Evolutionary conservation across 2,888 invertebrate genomes (phyloP).

Genomic region (Rotaria sp.): DNA sequence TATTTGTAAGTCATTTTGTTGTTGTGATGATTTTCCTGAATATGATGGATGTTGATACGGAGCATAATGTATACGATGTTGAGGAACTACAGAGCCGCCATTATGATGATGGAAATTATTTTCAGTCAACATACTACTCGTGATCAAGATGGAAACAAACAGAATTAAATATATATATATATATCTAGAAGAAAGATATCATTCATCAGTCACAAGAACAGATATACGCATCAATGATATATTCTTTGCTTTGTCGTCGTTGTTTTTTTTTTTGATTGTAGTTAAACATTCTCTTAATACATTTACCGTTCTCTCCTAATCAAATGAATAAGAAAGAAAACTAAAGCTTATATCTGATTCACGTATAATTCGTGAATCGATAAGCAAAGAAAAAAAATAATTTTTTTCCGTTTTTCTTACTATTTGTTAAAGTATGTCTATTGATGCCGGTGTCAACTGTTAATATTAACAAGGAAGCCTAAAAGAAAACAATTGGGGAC

Average conservation of each 20-base stretch:
- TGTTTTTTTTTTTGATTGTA: not conserved
- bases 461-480: too few relatives aligned
- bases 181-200: not conserved
- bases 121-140: not conserved
- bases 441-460: too few relatives aligned
- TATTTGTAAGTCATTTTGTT: not conserved
- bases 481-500: not conserved
- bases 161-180: too few relatives aligned
- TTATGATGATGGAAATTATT: slow-evolving; percentile 3
- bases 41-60: not conserved
- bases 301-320: not conserved
- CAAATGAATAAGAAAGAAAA: not conserved
- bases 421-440: too few relatives aligned
- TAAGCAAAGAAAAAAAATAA: too few relatives aligned
- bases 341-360: too few relatives aligned
- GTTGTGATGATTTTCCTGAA: not conserved
- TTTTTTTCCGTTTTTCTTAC: too few relatives aligned
- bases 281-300: not conserved
- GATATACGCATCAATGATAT: not conserved
- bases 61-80: not conserved
- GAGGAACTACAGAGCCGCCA: not conserved
- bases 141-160: not conserved
- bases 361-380: too few relatives aligned
- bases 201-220: not conserved
- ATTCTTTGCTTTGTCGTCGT: not conserved